Conservation (phyloP, 2,888 invertebrate genomes). For the Rambutsinella grinnellia region DNA sequence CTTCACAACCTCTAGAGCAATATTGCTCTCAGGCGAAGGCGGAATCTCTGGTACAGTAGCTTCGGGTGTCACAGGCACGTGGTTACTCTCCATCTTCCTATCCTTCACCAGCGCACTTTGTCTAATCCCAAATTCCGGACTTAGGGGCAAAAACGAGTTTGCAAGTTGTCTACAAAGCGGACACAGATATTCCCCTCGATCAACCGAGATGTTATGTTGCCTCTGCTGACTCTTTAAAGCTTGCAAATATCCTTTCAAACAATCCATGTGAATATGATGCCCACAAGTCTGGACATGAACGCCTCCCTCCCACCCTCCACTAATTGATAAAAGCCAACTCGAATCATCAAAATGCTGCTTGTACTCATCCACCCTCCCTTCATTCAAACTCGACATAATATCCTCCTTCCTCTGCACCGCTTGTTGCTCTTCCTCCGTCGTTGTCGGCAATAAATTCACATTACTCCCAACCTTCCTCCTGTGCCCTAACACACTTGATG, state of each 20-base stretch:
- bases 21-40: constrained; percentile 63
- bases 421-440: constrained; percentile 75
- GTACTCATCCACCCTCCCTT: constrained; percentile 82
- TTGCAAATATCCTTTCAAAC: constrained; percentile 90
- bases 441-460: constrained; percentile 73
- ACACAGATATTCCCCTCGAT: constrained; percentile 67
- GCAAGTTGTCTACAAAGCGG: constrained; percentile 85
- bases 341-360: constrained; percentile 82
- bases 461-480: constrained; percentile 61
- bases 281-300: constrained; percentile 96
- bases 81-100: constrained; percentile 50
- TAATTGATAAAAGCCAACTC: constrained; percentile 84
- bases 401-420: constrained; percentile 72
- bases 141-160: constrained; percentile 84
- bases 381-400: constrained; percentile 81
- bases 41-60: constrained; percentile 64
- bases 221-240: constrained; percentile 85
- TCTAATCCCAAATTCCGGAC: constrained; percentile 66
- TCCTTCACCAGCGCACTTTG: constrained; percentile 65
- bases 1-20: constrained; percentile 64
- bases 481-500: constrained; percentile 90
- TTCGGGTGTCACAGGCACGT: constrained; percentile 61
- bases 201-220: constrained; percentile 79
- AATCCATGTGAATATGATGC: constrained; percentile 95
- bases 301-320: constrained; percentile 90